A percentile compares a stretch with the other conserved stretches of the same genome.
These are phyloP conservation scores for Cromileptes altivelis DNA, from an alignment of 2,113 vertebrate species.

Conservation along the genomic window DNA sequence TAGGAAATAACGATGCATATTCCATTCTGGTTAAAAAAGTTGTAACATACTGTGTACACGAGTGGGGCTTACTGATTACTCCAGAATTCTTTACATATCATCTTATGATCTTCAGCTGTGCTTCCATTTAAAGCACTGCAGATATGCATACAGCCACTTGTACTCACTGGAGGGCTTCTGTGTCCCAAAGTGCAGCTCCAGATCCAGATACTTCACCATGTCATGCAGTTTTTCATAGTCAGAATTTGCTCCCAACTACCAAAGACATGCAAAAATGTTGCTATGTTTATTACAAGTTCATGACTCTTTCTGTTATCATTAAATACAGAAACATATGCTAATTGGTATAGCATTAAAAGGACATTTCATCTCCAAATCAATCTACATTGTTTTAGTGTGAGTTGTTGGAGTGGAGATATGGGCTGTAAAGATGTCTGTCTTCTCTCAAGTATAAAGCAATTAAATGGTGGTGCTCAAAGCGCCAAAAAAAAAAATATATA, in stretches of 20 bases:
- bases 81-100: background rate
- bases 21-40: background rate
- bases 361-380: no score
- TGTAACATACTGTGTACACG: background rate
- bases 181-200: constrained; percentile 98
- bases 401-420: no score
- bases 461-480: no score
- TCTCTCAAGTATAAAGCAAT: no score
- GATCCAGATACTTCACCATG: constrained; percentile 98
- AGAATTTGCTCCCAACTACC: constrained; percentile 92
- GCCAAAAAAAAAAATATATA: no score
- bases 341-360: background rate
- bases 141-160: background rate
- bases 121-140: constrained; percentile 4
- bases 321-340: background rate
- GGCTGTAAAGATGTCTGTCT: no score
- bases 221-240: constrained; percentile 98
- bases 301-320: background rate
- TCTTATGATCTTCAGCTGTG: background rate
- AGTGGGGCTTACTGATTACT: background rate
- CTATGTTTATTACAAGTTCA: background rate
- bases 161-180: constrained; percentile 93
- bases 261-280: constrained; percentile 42
- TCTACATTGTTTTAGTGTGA: no score
- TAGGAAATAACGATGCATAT: background rate